These are phyloP conservation scores for Otocyon megalotis DNA, from an alignment of 2,113 vertebrate genomes.

Conservation along the genomic window DNA sequence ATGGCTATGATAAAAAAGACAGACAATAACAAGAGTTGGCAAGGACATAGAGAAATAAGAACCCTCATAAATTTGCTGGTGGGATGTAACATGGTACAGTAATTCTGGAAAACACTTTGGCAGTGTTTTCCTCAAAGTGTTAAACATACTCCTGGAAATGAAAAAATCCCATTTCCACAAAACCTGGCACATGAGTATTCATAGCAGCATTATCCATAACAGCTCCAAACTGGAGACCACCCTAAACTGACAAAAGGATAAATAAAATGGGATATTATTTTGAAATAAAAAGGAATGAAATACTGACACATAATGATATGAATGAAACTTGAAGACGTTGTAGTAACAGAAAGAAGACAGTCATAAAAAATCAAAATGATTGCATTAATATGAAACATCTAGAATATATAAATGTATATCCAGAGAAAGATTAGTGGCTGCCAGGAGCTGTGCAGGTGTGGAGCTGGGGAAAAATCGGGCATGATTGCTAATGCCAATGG, in stretches of 20 bases:
- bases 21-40: not conserved
- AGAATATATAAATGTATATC: not conserved
- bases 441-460: not conserved
- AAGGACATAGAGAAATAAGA: not conserved
- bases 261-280: not conserved
- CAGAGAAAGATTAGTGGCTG: not conserved
- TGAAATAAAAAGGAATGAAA: not conserved
- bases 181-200: not conserved
- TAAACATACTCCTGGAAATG: not conserved
- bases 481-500: not conserved
- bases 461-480: not conserved
- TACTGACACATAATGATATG: not conserved
- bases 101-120: not conserved
- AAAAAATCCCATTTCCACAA: not conserved
- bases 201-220: not conserved
- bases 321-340: not conserved
- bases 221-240: not conserved
- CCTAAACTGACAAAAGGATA: not conserved
- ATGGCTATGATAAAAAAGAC: not conserved
- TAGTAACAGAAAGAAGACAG: not conserved
- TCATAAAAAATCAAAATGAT: not conserved
- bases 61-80: not conserved
- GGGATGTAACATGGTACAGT: not conserved
- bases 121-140: not conserved
- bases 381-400: not conserved